Percentiles rank a stretch among this genome's conserved stretches.
Conservation (phyloP, 1,140 invertebrate genomes). For the Hirudo medicinalis region DNA sequence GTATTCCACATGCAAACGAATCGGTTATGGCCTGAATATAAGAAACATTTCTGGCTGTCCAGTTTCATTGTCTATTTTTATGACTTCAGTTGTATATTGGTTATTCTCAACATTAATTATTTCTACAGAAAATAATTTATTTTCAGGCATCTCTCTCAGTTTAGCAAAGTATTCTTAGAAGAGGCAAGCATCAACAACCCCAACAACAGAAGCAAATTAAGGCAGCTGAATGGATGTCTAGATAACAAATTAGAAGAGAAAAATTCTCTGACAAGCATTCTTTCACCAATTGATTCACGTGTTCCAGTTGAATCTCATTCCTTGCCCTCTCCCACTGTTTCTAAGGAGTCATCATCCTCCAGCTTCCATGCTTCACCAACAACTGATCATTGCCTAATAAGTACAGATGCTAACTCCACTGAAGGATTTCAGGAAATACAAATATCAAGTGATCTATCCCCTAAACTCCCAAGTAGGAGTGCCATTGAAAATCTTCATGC, state of each 20-base stretch:
- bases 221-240: neutral
- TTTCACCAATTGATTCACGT: too few species aligned
- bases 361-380: too few species aligned
- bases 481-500: neutral
- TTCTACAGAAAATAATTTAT: neutral
- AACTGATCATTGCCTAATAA: too few species aligned
- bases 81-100: neutral
- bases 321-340: too few species aligned
- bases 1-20: too few species aligned
- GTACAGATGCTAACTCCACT: too few species aligned
- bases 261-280: too few species aligned
- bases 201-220: constrained; percentile 8
- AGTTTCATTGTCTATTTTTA: neutral
- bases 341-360: too few species aligned
- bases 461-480: neutral
- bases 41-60: neutral
- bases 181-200: neutral
- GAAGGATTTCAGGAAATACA: too few species aligned
- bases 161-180: constrained; percentile 16
- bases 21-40: neutral
- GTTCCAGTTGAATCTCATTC: too few species aligned
- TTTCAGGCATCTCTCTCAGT: constrained; percentile 14
- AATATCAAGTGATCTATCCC: neutral
- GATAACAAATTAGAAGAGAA: neutral
- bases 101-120: neutral